Percentiles rank a stretch among this genome's conserved stretches.
Conservation (phyloP, 2,113 vertebrate species). For the Ovibos moschatus region DNA sequence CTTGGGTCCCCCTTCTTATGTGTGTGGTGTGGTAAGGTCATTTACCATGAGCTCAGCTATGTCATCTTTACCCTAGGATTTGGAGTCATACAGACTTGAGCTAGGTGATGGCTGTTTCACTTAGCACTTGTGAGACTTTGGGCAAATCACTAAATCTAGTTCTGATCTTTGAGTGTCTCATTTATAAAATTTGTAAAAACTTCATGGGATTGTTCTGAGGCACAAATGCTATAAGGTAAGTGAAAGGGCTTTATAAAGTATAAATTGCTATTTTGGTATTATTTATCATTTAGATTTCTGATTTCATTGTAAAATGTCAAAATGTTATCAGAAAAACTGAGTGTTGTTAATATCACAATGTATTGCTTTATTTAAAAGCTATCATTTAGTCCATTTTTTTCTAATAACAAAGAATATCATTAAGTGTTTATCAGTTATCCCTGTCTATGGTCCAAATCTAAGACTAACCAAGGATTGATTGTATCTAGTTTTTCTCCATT, state of each 20-base stretch:
- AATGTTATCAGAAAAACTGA: background rate
- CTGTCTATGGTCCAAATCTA: background rate
- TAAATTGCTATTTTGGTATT: background rate
- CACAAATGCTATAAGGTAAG: background rate
- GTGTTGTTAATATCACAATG: background rate
- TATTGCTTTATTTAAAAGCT: constrained; percentile 20
- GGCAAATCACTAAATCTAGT: background rate
- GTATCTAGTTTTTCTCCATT: background rate
- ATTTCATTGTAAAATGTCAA: background rate
- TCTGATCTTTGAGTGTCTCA: background rate
- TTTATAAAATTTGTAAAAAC: background rate
- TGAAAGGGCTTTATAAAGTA: background rate
- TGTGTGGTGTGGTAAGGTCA: background rate
- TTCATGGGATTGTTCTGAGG: background rate
- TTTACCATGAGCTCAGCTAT: background rate
- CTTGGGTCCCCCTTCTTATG: background rate
- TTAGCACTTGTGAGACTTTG: background rate
- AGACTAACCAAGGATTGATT: background rate
- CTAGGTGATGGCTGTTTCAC: background rate
- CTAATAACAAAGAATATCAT: background rate
- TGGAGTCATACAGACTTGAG: background rate
- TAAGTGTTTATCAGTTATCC: background rate
- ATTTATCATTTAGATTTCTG: background rate
- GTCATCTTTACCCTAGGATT: background rate
- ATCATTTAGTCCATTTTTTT: background rate